Evolutionary conservation across 2,797 vertebrate species (phyloP).

Genomic region (Sebastes hubbsi): DNA sequence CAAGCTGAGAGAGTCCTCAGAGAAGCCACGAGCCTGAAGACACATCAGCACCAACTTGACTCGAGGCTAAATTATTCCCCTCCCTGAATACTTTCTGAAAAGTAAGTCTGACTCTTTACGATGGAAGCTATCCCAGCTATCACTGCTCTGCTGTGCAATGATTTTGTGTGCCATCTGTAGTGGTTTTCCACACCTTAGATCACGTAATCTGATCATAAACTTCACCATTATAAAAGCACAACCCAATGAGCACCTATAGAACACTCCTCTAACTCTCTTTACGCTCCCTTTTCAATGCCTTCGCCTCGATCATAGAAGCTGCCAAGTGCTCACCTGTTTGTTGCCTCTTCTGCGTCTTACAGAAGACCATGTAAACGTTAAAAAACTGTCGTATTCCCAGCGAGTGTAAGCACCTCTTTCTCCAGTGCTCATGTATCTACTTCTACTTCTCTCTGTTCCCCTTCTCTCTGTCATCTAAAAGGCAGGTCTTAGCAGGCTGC

Average conservation of each 20-base stretch:
- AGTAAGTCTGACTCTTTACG: neutral
- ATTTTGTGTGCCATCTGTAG: neutral
- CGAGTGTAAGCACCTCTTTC: conserved; percentile 10
- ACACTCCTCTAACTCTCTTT: neutral
- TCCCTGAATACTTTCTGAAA: neutral
- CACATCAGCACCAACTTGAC: neutral
- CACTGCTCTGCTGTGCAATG: neutral
- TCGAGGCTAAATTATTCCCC: neutral
- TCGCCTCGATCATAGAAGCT: neutral
- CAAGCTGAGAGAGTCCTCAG: neutral
- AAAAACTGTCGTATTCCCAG: conserved; percentile 21
- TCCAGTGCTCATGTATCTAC: conserved; percentile 25
- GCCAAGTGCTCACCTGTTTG: conserved; percentile 65
- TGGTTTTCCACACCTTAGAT: neutral
- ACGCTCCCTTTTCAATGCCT: neutral
- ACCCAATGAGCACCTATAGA: neutral
- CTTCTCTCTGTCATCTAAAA: conserved; percentile 32
- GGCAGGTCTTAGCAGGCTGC: conserved; percentile 80
- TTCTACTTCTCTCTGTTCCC: conserved; percentile 17
- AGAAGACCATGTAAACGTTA: conserved; percentile 60
- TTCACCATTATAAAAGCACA: neutral
- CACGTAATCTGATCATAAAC: neutral
- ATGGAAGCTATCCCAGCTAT: neutral
- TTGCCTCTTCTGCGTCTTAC: conserved; percentile 64
- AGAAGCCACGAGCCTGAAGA: neutral